Evolutionary conservation across 2,888 invertebrate species (phyloP).

Genomic region (Andrena flavipes): DNA sequence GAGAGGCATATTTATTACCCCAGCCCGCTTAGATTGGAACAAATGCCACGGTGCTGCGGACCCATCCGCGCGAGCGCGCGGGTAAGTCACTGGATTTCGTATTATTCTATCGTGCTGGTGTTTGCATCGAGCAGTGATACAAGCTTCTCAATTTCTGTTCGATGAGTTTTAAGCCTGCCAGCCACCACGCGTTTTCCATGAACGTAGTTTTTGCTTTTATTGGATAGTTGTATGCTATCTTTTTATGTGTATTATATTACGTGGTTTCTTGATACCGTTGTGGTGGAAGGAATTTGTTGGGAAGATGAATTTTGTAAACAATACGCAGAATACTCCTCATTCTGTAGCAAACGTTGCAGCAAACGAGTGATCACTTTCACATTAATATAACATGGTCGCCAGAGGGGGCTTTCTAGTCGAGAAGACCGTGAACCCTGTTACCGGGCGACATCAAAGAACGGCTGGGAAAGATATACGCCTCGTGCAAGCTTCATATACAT

Average conservation of each 20-base stretch:
- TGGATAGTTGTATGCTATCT: too few species aligned
- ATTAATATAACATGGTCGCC: slow-evolving; percentile 47
- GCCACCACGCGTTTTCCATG: too few species aligned
- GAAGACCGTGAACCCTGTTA: slow-evolving; percentile 36
- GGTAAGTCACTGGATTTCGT: slow-evolving; percentile 56
- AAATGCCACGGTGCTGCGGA: slow-evolving; percentile 73
- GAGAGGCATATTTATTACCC: slow-evolving; percentile 82
- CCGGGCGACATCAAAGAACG: slow-evolving; percentile 56
- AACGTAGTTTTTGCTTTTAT: too few species aligned
- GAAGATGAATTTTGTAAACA: too few species aligned
- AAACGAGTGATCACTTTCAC: slow-evolving; percentile 36
- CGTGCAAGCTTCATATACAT: slow-evolving; percentile 35
- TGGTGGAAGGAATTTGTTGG: too few species aligned
- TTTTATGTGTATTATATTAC: too few species aligned
- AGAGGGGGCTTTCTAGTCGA: slow-evolving; percentile 43
- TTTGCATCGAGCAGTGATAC: slow-evolving; percentile 23
- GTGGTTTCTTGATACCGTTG: too few species aligned
- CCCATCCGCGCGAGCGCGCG: slow-evolving; percentile 46
- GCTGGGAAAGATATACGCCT: slow-evolving; percentile 22
- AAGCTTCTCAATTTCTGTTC: slow-evolving; percentile 9
- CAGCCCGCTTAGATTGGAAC: slow-evolving; percentile 80
- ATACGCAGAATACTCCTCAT: too few species aligned
- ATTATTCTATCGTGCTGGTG: slow-evolving; percentile 53
- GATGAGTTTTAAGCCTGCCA: neutral
- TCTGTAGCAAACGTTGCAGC: neutral